Evolutionary conservation across 2,888 invertebrate genomes (phyloP).

Genomic region (Trisateles emortualis): DNA sequence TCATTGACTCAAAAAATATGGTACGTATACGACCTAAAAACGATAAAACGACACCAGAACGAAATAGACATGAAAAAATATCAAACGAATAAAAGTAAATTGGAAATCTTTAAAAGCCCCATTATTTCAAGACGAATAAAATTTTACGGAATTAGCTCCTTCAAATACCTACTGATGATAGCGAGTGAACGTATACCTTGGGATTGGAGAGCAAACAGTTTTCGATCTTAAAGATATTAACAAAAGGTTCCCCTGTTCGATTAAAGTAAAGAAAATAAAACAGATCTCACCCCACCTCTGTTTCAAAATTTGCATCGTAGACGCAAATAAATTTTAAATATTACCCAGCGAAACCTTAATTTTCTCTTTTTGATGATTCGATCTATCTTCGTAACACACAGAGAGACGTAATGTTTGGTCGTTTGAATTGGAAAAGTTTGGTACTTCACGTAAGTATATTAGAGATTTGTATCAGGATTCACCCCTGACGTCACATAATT

Average conservation of each 20-base stretch:
- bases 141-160: conserved; percentile 47
- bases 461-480: conserved; percentile 36
- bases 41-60: conserved; percentile 39
- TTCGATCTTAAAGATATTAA: conserved; percentile 63
- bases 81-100: conserved; percentile 45
- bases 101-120: conserved; percentile 41
- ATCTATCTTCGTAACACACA: conserved; percentile 64
- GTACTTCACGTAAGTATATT: conserved; percentile 32
- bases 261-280: conserved; percentile 74
- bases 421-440: conserved; percentile 43
- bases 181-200: conserved; percentile 45
- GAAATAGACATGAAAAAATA: conserved; percentile 40
- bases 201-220: conserved; percentile 73
- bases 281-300: conserved; percentile 71
- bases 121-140: conserved; percentile 48
- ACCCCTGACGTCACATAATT: conserved; percentile 15
- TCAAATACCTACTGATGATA: conserved; percentile 44
- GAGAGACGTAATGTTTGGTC: conserved; percentile 39
- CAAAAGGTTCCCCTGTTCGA: conserved; percentile 80
- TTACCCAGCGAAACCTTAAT: conserved; percentile 76
- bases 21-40: conserved; percentile 24
- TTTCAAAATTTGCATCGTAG: conserved; percentile 85
- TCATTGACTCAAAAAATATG: conserved; percentile 1
- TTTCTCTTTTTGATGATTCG: conserved; percentile 72
- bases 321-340: conserved; percentile 85